These are phyloP conservation scores for Oligia fasciuncula DNA, from an alignment of 2,888 invertebrate genomes.

Conservation along the genomic window DNA sequence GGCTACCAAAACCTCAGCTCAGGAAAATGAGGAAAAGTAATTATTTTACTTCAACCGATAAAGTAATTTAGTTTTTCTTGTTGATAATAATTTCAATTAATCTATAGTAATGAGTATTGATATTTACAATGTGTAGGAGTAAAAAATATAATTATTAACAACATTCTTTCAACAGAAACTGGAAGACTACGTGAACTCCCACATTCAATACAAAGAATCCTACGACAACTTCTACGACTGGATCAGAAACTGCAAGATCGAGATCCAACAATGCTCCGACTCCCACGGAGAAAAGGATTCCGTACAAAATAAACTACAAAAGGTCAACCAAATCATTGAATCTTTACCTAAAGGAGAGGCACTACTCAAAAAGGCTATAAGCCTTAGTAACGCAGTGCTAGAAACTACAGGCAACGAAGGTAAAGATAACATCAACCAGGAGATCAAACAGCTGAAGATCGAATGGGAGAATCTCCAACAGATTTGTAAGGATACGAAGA, in stretches of 20 bases:
- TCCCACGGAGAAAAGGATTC: conserved; percentile 96
- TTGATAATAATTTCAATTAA: background rate
- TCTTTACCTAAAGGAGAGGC: conserved; percentile 93
- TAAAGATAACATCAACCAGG: conserved; percentile 94
- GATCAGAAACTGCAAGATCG: conserved; percentile 94
- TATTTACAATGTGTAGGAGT: too few species aligned
- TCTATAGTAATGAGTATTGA: too few species aligned
- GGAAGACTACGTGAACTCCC: conserved; percentile 95
- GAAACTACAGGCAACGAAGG: conserved; percentile 95
- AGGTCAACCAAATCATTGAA: conserved; percentile 92
- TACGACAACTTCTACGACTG: conserved; percentile 96
- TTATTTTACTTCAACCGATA: background rate
- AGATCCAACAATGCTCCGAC: conserved; percentile 95
- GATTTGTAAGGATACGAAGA: conserved; percentile 94
- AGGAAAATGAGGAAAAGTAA: background rate
- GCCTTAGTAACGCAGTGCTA: conserved; percentile 93
- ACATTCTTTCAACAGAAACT: conserved; percentile 86
- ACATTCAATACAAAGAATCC: conserved; percentile 96
- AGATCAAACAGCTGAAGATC: conserved; percentile 94
- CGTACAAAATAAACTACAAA: conserved; percentile 93
- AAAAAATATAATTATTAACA: too few species aligned
- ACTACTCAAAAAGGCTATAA: conserved; percentile 93
- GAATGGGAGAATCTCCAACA: conserved; percentile 96
- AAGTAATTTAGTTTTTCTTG: background rate
- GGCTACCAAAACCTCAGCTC: background rate